A percentile compares a stretch with the other conserved stretches of the same genome.
Evolutionary conservation across 2,888 invertebrate genomes (phyloP).

Genomic region (Cyrtodaria siliqua): DNA sequence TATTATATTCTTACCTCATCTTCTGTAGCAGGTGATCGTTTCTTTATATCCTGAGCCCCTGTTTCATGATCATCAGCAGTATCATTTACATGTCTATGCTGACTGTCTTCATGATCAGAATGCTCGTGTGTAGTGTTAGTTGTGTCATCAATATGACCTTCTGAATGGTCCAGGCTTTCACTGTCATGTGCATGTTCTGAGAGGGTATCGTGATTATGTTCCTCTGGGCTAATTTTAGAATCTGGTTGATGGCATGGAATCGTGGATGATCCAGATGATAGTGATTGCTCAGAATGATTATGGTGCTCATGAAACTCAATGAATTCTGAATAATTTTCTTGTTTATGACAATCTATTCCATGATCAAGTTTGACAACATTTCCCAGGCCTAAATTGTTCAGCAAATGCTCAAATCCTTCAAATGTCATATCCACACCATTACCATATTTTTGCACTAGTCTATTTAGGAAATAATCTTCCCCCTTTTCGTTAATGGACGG

Average conservation of each 20-base stretch:
- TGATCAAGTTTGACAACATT: constrained; percentile 37
- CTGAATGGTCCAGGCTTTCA: background rate
- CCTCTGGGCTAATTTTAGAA: constrained; percentile 12
- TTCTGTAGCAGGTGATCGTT: too few species aligned
- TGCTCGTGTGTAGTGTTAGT: background rate
- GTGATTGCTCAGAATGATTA: constrained; percentile 27
- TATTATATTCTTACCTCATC: too few species aligned
- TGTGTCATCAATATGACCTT: background rate
- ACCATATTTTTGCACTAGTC: constrained; percentile 66
- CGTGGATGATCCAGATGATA: background rate
- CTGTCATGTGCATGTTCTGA: constrained; percentile 12
- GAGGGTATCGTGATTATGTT: constrained; percentile 3
- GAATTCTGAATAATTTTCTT: constrained; percentile 26
- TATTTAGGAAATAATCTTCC: constrained; percentile 21
- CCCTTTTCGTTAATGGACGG: background rate
- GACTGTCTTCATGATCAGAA: constrained; percentile 8
- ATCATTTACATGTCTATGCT: too few species aligned
- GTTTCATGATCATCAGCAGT: too few species aligned
- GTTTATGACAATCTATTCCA: constrained; percentile 29
- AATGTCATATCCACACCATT: constrained; percentile 56
- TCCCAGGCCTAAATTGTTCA: constrained; percentile 61
- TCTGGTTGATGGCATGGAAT: background rate
- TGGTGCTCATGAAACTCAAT: constrained; percentile 32
- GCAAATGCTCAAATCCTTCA: constrained; percentile 69
- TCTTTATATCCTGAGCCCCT: too few species aligned